Percentiles rank a stretch among this genome's conserved stretches.
phyloP scores from a whole-genome alignment of 2,797 vertebrate species.

The Manis pentadactyla region DNA sequence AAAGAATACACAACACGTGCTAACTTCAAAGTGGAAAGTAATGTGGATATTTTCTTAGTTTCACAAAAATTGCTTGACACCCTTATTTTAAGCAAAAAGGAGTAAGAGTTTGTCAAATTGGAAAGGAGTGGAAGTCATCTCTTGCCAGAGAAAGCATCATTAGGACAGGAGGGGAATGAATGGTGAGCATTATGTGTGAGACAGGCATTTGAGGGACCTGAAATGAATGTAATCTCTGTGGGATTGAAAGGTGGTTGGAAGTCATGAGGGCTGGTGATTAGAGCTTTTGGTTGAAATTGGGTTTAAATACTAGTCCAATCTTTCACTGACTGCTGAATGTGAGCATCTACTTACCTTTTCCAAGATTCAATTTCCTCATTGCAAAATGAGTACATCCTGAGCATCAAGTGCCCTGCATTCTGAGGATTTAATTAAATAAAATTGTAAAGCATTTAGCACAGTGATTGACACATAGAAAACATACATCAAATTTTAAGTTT shows the following conservation, averaged over 20 bases:
- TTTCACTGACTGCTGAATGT: not conserved
- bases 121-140: not conserved
- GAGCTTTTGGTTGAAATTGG: not conserved
- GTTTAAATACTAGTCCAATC: not conserved
- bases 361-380: not conserved
- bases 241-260: not conserved
- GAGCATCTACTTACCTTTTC: not conserved
- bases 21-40: not conserved
- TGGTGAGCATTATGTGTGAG: not conserved
- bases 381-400: not conserved
- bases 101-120: not conserved
- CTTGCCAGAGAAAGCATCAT: not conserved
- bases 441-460: not conserved
- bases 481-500: not conserved
- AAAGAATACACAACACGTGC: not conserved
- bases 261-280: not conserved
- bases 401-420: not conserved
- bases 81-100: not conserved
- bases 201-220: not conserved
- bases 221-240: not conserved
- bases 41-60: not conserved
- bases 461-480: not conserved
- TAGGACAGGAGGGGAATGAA: rapidly evolving
- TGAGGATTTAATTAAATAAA: constrained; percentile 2
- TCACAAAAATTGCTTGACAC: not conserved